phyloP scores from a whole-genome alignment of 2,888 invertebrate genomes.

The Pollenia griseotomentosa region DNA sequence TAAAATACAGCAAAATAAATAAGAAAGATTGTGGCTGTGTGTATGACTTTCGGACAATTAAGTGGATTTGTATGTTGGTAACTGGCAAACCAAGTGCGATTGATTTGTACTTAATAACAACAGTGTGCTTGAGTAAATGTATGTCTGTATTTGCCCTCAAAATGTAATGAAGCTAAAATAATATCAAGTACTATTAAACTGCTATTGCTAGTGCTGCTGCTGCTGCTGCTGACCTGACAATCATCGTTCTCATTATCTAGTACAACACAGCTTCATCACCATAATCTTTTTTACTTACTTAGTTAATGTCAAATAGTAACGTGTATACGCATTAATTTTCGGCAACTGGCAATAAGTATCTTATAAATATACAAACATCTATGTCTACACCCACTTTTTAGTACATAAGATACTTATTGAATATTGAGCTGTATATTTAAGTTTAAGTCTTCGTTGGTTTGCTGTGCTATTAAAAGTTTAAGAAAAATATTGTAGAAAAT shows the following conservation, averaged over 20 bases:
- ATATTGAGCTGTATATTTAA: background rate
- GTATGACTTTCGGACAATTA: constrained; percentile 67
- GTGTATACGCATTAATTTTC: constrained; percentile 67
- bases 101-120: constrained; percentile 64
- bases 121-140: constrained; percentile 16
- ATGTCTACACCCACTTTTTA: constrained; percentile 12
- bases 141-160: constrained; percentile 48
- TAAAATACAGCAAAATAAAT: background rate
- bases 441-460: background rate
- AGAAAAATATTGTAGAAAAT: background rate
- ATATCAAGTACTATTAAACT: constrained; percentile 55
- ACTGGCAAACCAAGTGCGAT: constrained; percentile 69
- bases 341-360: constrained; percentile 68
- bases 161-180: constrained; percentile 68
- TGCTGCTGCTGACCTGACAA: constrained; percentile 70
- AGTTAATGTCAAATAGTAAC: constrained; percentile 45
- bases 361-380: constrained; percentile 3
- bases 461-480: background rate
- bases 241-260: constrained; percentile 53
- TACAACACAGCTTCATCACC: constrained; percentile 40
- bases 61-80: constrained; percentile 71
- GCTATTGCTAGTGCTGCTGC: too few species aligned
- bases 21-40: constrained; percentile 61
- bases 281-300: constrained; percentile 4
- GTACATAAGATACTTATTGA: constrained; percentile 47